A percentile compares a stretch with the other conserved stretches of the same genome.
phyloP scores from a whole-genome alignment of 2,888 invertebrate species.

The Byasa hedistus region DNA sequence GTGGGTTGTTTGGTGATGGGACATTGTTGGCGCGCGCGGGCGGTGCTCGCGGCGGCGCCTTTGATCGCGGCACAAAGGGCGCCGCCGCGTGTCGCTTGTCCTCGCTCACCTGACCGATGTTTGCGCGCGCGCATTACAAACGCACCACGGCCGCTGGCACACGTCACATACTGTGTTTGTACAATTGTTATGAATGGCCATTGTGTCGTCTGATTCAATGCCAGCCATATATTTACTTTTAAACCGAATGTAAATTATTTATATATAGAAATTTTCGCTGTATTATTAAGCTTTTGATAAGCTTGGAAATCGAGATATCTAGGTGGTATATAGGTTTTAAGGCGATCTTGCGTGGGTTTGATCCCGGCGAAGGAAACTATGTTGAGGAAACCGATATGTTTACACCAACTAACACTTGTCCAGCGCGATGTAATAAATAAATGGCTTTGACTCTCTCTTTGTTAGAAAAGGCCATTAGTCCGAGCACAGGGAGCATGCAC shows the following conservation, averaged over 20 bases:
- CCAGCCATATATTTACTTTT: conserved; percentile 26
- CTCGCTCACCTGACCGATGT: conserved; percentile 72
- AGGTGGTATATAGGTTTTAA: too few relatives aligned
- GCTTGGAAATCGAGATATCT: too few relatives aligned
- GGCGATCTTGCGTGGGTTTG: too few relatives aligned
- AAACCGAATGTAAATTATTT: background rate
- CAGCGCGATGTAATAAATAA: too few relatives aligned
- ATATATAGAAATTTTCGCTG: background rate
- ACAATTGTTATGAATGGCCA: conserved; percentile 30
- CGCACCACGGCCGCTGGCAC: conserved; percentile 32
- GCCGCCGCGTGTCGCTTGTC: conserved; percentile 74
- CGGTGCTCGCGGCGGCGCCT: conserved; percentile 68
- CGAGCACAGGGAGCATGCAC: too few relatives aligned
- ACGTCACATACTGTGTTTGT: conserved; percentile 23
- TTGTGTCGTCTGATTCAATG: conserved; percentile 34
- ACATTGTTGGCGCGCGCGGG: conserved; percentile 31
- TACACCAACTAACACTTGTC: too few relatives aligned
- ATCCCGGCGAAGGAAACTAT: too few relatives aligned
- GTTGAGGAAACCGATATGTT: too few relatives aligned
- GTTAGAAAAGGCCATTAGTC: too few relatives aligned
- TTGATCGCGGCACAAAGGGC: conserved; percentile 72
- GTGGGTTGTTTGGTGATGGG: conserved; percentile 38
- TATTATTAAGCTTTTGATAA: background rate
- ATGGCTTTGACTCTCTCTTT: too few relatives aligned
- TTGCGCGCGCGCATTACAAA: conserved; percentile 44